phyloP scores from a whole-genome alignment of 2,888 invertebrate species.

The Caenorhabditis sp. region DNA sequence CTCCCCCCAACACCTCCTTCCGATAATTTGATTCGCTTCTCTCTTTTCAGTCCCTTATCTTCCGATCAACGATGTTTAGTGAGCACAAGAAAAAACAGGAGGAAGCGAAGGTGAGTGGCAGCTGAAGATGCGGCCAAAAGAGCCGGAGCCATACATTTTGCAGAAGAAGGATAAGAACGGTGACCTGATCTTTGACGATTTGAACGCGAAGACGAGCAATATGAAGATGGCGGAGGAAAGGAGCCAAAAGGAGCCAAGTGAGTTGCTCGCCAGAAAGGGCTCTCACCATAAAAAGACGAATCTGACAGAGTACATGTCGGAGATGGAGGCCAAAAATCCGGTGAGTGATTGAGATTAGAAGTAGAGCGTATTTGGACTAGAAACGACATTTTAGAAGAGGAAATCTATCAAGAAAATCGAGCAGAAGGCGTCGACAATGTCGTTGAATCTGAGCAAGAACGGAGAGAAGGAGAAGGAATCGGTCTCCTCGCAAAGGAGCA shows the following conservation, averaged over 20 bases:
- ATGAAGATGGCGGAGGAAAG: slow-evolving; percentile 24
- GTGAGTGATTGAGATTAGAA: slow-evolving; percentile 7
- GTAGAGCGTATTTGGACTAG: background rate
- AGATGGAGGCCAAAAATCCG: slow-evolving; percentile 29
- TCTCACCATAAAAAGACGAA: slow-evolving; percentile 40
- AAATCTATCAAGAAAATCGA: slow-evolving; percentile 39
- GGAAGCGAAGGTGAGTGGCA: slow-evolving; percentile 23
- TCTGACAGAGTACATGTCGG: slow-evolving; percentile 49
- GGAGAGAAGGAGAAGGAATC: slow-evolving; percentile 13
- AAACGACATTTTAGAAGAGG: slow-evolving; percentile 24
- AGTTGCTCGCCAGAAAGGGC: slow-evolving; percentile 23
- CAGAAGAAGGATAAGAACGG: slow-evolving; percentile 20
- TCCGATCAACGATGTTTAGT: too few species aligned
- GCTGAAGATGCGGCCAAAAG: background rate
- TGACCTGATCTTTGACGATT: slow-evolving; percentile 46
- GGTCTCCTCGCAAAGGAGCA: slow-evolving; percentile 36
- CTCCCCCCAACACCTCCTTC: background rate
- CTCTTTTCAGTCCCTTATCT: too few species aligned
- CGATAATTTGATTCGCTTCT: background rate
- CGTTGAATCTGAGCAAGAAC: slow-evolving; percentile 20
- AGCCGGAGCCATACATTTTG: background rate
- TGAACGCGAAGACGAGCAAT: slow-evolving; percentile 38
- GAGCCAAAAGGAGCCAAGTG: slow-evolving; percentile 39
- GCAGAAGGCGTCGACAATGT: slow-evolving; percentile 44
- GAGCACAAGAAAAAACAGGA: slow-evolving; percentile 46